Base-by-base conservation (phyloP, 2,888 invertebrate genomes). In the Drosophila merina region DNA sequence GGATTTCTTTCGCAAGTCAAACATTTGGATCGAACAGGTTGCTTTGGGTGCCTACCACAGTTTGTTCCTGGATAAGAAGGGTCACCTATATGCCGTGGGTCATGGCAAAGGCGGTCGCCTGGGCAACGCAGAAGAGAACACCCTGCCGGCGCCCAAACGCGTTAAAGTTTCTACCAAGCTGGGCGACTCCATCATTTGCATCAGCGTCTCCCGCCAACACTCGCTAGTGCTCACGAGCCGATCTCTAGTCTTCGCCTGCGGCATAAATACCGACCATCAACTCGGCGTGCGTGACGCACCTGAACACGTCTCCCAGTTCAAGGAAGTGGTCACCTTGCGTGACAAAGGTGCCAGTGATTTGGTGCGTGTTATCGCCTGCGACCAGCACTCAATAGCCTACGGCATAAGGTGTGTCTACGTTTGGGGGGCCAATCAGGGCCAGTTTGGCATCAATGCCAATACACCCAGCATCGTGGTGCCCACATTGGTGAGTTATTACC, bases 401-500 rank as follows among this genome's bases (percentile, higher is more conserved):
- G 93, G 94, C 89, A 66, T 90, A 0, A 90, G 93, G 30, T 93
- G 93, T 0, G 91, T 97, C 0, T 96, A 94, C 90, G 95, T 96
- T 0, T 97, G 96, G 95, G 97, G 97, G 1, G 92, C 94, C 3
- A 96, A 97, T 92, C 93, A 94, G 55, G 97, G 97, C 0, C 97
- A 97, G 88, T 92, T 97, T 80, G 97, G 96, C 1, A 58, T 89
- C 44, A 83, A 75, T 51, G 62, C 75, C 1, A 77, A 76, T 33
- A 75, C 62, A 2, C 83, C 86, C 26, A 62, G 66, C 0, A 77
- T 90, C 8, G 25, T 72, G 28, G 58, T 88, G n/a, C 91, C 91
- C 31, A 82, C 74, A 63, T 59, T 80, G 84, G 91, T 89, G 74
- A 74, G 77, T 75, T 28, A 10, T 40, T 20, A 0, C 9, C 3